Percentiles rank a stretch among this genome's conserved stretches.
Evolutionary conservation across 2,888 invertebrate species (phyloP).

Genomic region (Therioaphis trifolii): DNA sequence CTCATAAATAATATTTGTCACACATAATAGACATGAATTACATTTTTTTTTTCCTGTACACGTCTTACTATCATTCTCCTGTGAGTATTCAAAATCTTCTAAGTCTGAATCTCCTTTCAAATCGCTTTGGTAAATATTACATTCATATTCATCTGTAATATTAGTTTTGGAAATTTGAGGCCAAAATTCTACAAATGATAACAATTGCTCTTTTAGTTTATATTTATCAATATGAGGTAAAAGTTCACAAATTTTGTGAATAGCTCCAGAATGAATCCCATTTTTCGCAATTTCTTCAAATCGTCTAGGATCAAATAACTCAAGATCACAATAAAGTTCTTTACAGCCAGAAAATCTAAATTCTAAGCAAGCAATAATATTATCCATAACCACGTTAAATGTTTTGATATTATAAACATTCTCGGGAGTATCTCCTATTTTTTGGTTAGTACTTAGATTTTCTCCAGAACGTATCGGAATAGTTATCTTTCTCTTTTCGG

Average conservation of each 20-base stretch:
- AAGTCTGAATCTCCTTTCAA: background rate
- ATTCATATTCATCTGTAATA: background rate
- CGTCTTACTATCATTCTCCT: background rate
- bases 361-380: conserved; percentile 28
- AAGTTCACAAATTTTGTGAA: conserved; percentile 30
- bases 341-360: conserved; percentile 20
- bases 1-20: conserved; percentile 15
- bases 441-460: background rate
- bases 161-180: conserved; percentile 16
- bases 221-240: conserved; percentile 8
- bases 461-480: conserved; percentile 1
- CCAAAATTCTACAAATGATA: conserved; percentile 14
- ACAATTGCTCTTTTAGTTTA: conserved; percentile 11
- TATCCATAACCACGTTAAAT: conserved; percentile 20
- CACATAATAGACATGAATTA: background rate
- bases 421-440: conserved; percentile 27
- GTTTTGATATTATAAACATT: conserved; percentile 15
- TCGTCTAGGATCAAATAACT: conserved; percentile 21
- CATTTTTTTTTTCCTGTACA: background rate
- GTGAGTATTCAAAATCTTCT: conserved; percentile 12
- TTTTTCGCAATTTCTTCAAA: conserved; percentile 19
- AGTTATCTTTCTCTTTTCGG: conserved; percentile 11
- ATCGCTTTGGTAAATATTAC: background rate
- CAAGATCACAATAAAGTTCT: conserved; percentile 26
- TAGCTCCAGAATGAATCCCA: conserved; percentile 11